Base-by-base conservation (phyloP, 2,797 vertebrate genomes). In the Crypturellus tataupa region DNA sequence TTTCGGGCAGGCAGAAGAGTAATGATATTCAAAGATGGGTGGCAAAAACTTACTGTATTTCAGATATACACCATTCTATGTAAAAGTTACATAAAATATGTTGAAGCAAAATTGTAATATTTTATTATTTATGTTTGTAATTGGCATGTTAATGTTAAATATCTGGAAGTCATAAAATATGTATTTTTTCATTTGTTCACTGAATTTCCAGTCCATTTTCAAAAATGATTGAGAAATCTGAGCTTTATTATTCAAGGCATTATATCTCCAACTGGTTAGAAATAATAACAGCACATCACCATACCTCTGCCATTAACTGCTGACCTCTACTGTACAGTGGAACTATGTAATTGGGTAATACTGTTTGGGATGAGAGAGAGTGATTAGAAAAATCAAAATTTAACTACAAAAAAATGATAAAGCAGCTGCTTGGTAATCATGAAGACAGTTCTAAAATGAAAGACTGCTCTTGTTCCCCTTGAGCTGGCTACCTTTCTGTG, bases 311-410 rank as follows among this genome's bases (percentile, higher is more conserved):
- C 94, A 80, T 96, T 97, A 97, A 89, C 3, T 12, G n/a, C 86
- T 95, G 96, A 97, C 91, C 90, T 95, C 60, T 91, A 53, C 37
- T 89, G 87, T 85, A 79, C 85, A 92, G 37, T 88, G 78, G 65
- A 93, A 62, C 83, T 12, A 4, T 68, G 76, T 87, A 96, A 97
- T 89, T 94, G 93, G 96, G 91, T 88, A 96, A 87, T 88, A 86
- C 72, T 7, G 12, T 97, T 95, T 97, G 60, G 90, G 80, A 79
- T 96, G 75, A 92, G 49, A 93, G 39, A 78, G 55, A 93, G 24
- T 94, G 76, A 96, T 91, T 94, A 82, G 81, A 92, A 93, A 86
- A 91, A 97, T 95, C 78, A 69, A 80, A 96, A 94, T 96, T 97
- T 91, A 97, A 97, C 62, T 95, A 65, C 58, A 88, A 58, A 20